phyloP scores from a whole-genome alignment of 2,888 invertebrate genomes.

The Agrenia bidenticulata region DNA sequence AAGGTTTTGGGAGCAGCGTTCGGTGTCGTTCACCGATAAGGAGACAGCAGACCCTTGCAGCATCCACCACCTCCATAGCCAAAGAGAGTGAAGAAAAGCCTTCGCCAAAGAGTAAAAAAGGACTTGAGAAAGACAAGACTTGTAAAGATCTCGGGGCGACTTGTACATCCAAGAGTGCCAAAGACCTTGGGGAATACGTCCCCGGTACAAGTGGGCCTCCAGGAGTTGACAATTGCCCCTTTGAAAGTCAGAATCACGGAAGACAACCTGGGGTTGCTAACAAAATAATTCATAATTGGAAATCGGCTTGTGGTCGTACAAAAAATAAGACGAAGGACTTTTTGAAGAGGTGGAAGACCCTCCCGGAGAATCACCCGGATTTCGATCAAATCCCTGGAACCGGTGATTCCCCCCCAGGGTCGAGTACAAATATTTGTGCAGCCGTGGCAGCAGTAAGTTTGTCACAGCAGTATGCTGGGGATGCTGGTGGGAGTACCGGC shows the following conservation, averaged over 20 bases:
- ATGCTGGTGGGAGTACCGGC: neutral
- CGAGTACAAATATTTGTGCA: slow-evolving; percentile 10
- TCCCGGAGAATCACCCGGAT: slow-evolving; percentile 51
- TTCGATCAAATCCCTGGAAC: slow-evolving; percentile 39
- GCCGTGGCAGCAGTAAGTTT: neutral
- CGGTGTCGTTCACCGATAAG: slow-evolving; percentile 17
- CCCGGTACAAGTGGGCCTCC: slow-evolving; percentile 35
- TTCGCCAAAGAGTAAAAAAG: slow-evolving; percentile 2
- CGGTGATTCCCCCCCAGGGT: slow-evolving; percentile 17
- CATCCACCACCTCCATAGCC: neutral
- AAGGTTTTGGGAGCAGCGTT: slow-evolving; percentile 6
- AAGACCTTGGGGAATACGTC: slow-evolving; percentile 21
- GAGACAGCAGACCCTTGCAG: slow-evolving; percentile 14
- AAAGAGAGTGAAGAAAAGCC: neutral
- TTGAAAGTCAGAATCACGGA: neutral
- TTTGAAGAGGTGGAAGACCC: slow-evolving; percentile 55
- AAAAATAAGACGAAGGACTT: slow-evolving; percentile 72
- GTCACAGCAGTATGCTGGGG: neutral
- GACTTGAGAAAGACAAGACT: neutral
- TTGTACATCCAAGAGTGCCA: neutral
- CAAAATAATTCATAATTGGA: slow-evolving; percentile 73
- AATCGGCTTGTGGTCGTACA: slow-evolving; percentile 73
- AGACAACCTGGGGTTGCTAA: slow-evolving; percentile 59
- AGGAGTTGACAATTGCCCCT: slow-evolving; percentile 40
- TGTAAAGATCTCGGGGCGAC: no score